Evolutionary conservation across 2,113 vertebrate species (phyloP), one percentile per base, ranked within the genome.

Genomic region (Petroica traversi): DNA sequence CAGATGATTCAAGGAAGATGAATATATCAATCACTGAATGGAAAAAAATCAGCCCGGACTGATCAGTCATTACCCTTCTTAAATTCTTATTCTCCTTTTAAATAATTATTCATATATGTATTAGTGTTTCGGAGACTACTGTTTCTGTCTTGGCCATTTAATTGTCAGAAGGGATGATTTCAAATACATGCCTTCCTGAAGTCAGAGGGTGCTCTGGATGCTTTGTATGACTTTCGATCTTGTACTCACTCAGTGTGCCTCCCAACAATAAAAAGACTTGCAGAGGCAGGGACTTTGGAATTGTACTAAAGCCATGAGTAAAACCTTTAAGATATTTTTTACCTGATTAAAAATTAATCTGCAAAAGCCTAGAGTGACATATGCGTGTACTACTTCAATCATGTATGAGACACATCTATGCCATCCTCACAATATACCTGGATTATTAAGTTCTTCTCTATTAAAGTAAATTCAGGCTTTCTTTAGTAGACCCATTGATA

Each of bases 61-160:
- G 19, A 52, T 80, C n/a, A 26, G 25, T 73, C 34, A 25, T 49
- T 29, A 64, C 3, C 0, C 1, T 20, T 76, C 9, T 69, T 49
- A 71, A 78, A 58, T 54, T 74, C 23, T 81, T 85, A 71, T 33
- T 74, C 33, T 1, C 0, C 5, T 67, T 93, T 75, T 23, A 58
- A 67, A 43, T 41, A 55, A 74, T 71, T 43, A 34, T 4, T 61
- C 19, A 54, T 71, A 85, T 63, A 59, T 5, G 41, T 19, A 19
- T 25, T 19, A 8, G 31, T 19, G 19, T 6, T 88, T 88, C 11
- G 3, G 12, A 66, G 3, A 11, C 9, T 87, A 10, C 33, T 23
- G 2, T 59, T 83, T 83, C 26, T 59, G 9, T 51, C 19, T 62
- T 4, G 0, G 7, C 4, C 1, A 4, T 29, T 49, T 13, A 11